Percentiles rank a stretch among this genome's conserved stretches.
These are phyloP conservation scores for Mus spicilegus DNA, from an alignment of 2,113 vertebrate genomes.

Conservation along the genomic window DNA sequence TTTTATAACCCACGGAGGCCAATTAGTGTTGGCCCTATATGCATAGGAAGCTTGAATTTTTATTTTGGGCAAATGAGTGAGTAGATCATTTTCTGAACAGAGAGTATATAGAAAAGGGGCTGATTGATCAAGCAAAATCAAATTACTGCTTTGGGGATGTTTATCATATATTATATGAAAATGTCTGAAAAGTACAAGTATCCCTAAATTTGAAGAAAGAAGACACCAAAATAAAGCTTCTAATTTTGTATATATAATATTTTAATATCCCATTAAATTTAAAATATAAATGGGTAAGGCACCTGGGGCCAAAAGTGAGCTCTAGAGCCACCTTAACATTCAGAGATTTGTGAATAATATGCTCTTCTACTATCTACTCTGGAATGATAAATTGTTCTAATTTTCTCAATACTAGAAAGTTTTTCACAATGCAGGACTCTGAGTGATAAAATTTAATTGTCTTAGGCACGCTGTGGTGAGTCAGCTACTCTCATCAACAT, in stretches of 20 bases:
- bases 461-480: neutral
- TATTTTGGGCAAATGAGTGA: neutral
- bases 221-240: neutral
- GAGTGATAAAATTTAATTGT: neutral
- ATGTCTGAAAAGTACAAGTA: neutral
- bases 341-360: neutral
- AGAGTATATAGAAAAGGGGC: neutral
- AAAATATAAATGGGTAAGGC: neutral
- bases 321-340: neutral
- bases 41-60: neutral
- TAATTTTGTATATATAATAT: neutral
- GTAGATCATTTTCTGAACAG: neutral
- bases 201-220: neutral
- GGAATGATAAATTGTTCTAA: neutral
- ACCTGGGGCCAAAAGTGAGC: neutral
- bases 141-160: neutral
- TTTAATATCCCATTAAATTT: conserved; percentile 43
- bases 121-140: neutral
- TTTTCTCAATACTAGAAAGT: neutral
- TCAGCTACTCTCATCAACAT: neutral
- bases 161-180: neutral
- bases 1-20: neutral
- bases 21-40: neutral
- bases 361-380: neutral
- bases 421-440: neutral